phyloP scores from a whole-genome alignment of 2,113 vertebrate species.

The Polyodon spathula region DNA sequence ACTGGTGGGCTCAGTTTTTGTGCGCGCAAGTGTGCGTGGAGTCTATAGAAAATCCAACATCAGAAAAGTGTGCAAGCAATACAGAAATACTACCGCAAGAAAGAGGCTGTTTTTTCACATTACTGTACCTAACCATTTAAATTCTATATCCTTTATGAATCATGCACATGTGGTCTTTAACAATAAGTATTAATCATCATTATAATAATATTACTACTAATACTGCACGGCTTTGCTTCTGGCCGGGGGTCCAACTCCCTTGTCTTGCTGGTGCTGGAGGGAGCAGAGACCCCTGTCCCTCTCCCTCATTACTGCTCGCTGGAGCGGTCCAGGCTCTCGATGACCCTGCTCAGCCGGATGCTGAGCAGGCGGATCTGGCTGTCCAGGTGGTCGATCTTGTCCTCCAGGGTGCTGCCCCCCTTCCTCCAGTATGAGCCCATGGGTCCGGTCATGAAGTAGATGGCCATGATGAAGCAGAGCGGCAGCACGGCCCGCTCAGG shows the following conservation, averaged over 20 bases:
- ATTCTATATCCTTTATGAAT: no score
- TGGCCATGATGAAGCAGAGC: constrained; percentile 79
- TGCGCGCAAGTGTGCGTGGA: no score
- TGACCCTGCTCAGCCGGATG: constrained; percentile 82
- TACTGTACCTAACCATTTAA: no score
- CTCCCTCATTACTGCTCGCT: constrained; percentile 58
- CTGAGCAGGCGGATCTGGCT: constrained; percentile 88
- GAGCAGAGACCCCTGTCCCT: constrained; percentile 39
- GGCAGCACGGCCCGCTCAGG: constrained; percentile 78
- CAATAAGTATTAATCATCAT: not conserved
- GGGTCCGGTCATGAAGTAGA: constrained; percentile 92
- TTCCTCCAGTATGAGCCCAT: constrained; percentile 83
- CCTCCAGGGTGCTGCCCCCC: constrained; percentile 69
- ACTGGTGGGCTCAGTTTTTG: no score
- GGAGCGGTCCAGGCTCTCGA: constrained; percentile 75
- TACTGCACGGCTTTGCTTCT: not conserved
- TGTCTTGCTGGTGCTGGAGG: not conserved
- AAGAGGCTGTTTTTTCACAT: no score
- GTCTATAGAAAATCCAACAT: no score
- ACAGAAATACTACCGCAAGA: no score
- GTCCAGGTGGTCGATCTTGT: constrained; percentile 90
- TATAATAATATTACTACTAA: not conserved
- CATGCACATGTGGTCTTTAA: not conserved
- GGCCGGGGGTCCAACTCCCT: not conserved
- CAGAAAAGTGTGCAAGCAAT: not conserved